Conservation (phyloP, 2,113 vertebrate genomes). For the Prionailurus viverrinus region DNA sequence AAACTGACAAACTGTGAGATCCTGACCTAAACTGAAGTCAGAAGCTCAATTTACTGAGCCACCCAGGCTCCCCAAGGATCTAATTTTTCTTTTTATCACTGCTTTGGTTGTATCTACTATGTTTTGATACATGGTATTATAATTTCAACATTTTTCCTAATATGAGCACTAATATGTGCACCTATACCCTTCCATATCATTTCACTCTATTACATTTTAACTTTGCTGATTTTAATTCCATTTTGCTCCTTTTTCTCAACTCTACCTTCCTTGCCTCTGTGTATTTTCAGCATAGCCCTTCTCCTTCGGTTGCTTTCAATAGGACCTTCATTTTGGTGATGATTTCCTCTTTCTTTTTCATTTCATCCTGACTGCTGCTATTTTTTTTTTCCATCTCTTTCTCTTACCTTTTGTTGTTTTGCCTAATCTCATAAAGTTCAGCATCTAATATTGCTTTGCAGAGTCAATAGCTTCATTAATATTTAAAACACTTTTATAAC, state of each 20-base stretch:
- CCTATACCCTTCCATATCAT: background rate
- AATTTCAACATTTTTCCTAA: background rate
- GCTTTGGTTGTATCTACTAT: background rate
- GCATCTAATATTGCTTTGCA: background rate
- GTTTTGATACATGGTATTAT: background rate
- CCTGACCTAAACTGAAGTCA: too few species aligned
- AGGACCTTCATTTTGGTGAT: background rate
- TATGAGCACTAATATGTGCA: background rate
- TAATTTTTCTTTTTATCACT: background rate
- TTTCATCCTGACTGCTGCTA: background rate
- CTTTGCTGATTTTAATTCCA: background rate
- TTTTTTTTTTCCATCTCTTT: background rate
- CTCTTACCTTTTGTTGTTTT: slow-evolving; percentile 7
- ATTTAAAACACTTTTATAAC: background rate
- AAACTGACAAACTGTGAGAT: too few species aligned
- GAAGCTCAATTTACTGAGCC: too few species aligned
- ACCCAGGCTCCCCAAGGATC: background rate
- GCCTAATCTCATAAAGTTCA: background rate
- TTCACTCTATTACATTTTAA: background rate
- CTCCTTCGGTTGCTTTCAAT: background rate
- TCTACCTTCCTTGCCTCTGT: background rate
- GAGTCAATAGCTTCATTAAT: background rate
- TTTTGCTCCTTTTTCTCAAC: background rate
- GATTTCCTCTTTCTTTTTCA: background rate
- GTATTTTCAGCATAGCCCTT: background rate